phyloP scores from a whole-genome alignment of 2,888 invertebrate species.

The Clusia tigrina region DNA sequence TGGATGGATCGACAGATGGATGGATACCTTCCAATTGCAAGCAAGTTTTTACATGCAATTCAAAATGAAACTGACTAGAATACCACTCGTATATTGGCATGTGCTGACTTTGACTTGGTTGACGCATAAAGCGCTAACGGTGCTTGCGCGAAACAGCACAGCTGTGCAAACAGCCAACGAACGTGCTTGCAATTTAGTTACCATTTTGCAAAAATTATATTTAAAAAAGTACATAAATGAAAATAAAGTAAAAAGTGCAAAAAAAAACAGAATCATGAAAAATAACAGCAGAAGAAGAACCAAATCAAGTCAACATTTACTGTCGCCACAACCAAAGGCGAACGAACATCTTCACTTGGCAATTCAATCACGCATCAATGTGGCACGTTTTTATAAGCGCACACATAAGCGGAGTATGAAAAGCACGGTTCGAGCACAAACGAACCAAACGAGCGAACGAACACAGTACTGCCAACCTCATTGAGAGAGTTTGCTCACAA shows the following conservation, averaged over 20 bases:
- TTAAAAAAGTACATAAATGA: neutral
- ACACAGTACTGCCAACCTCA: too few species aligned
- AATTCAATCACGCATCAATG: constrained; percentile 63
- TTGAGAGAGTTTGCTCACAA: too few species aligned
- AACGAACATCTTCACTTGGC: constrained; percentile 40
- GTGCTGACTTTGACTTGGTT: too few species aligned
- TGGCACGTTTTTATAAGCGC: constrained; percentile 62
- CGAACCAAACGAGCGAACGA: too few species aligned
- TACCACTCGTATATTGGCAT: too few species aligned
- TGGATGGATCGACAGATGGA: too few species aligned
- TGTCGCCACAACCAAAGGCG: neutral
- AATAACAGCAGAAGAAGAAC: neutral
- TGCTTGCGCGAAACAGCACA: constrained; percentile 29
- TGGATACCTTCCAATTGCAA: too few species aligned
- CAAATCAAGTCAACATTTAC: neutral
- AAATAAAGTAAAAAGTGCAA: neutral
- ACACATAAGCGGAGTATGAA: constrained; percentile 38
- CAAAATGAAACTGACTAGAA: too few species aligned
- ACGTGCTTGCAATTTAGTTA: constrained; percentile 38
- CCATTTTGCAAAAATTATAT: constrained; percentile 12
- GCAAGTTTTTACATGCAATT: too few species aligned
- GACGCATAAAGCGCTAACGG: constrained; percentile 27
- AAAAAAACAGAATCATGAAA: neutral
- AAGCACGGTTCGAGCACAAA: constrained; percentile 13
- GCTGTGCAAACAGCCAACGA: too few species aligned